Base-by-base conservation (phyloP, 2,888 invertebrate species). In the Onthophagus sagittarius region DNA sequence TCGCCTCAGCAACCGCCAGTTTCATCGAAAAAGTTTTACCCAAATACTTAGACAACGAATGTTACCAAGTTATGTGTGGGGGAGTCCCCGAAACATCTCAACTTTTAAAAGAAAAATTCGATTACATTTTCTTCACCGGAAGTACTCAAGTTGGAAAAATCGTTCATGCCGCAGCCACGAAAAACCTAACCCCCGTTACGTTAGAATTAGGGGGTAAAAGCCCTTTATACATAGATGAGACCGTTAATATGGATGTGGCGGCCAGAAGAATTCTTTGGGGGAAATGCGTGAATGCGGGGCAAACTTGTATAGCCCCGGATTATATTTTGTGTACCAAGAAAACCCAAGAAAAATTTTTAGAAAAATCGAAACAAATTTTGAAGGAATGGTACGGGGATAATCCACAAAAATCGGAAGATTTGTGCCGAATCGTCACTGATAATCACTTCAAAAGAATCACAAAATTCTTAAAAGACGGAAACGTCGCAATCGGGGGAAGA, bases 281-380 rank as follows among this genome's bases (percentile, higher is more conserved):
- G 6, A 99, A 98, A 87, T 91, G 92, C 79, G 89, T 95, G 73
- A 99, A 99, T 85, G 89, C 88, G 7, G 98, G 99, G 0, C 98
- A 99, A 87, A 98, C 97, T 0, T 99, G 99, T 85, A 93, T 99
- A 77, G 96, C 98, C 0, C 98, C 98, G 0, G 98, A 99, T 86
- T 99, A 98, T 83, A 82, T 99, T 15, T 87, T 99, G 1, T 96
- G 96, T 85, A 90, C 92, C n/a, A 90, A 91, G 80, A 90, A 92
- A 82, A 88, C 94, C 0, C 92, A 96, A 85, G 89, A 89, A 11
- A 88, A 89, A 77, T 85, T 86, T 75, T 23, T 86, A 0, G 70
- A 77, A 23, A 78, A 79, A 15, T 81, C 82, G 0, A 91, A 89
- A 81, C 89, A 89, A 77, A 86, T 94, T n/a, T 78, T 95, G 0